Evolutionary conservation across 2,888 invertebrate species (phyloP).

Genomic region (Epistrophe grossulariae): DNA sequence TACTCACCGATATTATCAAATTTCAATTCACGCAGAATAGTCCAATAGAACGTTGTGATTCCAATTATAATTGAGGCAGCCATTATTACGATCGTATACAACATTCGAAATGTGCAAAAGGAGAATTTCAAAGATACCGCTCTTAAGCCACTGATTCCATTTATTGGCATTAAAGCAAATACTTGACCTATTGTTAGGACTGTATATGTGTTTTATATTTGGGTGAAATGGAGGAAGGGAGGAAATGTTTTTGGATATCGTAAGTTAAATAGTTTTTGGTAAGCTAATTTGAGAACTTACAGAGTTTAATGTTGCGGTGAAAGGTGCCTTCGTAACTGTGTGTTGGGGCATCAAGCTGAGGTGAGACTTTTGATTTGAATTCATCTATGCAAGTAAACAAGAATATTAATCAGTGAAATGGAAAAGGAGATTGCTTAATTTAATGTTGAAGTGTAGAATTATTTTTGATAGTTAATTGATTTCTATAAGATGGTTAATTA

Average conservation of each 20-base stretch:
- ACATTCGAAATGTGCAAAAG: slow-evolving; percentile 48
- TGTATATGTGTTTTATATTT: neutral
- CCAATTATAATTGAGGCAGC: slow-evolving; percentile 56
- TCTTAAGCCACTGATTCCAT: slow-evolving; percentile 82
- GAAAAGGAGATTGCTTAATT: neutral
- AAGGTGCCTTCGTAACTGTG: slow-evolving; percentile 66
- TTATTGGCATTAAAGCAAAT: slow-evolving; percentile 84
- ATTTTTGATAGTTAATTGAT: neutral
- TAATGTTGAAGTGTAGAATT: neutral
- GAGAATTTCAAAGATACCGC: slow-evolving; percentile 78
- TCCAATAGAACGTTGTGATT: slow-evolving; percentile 66
- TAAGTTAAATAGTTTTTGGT: neutral
- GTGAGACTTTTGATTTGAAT: slow-evolving; percentile 65
- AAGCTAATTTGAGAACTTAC: slow-evolving; percentile 49
- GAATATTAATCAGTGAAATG: neutral
- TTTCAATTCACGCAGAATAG: slow-evolving; percentile 64
- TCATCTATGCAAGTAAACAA: slow-evolving; percentile 46
- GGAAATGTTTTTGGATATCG: neutral
- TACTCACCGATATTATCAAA: slow-evolving; percentile 68
- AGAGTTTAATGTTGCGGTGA: slow-evolving; percentile 66
- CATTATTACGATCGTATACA: slow-evolving; percentile 58
- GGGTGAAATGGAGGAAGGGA: neutral
- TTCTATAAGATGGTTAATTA: neutral
- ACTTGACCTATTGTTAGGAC: slow-evolving; percentile 84
- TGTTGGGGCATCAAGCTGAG: slow-evolving; percentile 52